Conservation (phyloP, 2,888 invertebrate species). For the Reticulitermes lucifugus region DNA sequence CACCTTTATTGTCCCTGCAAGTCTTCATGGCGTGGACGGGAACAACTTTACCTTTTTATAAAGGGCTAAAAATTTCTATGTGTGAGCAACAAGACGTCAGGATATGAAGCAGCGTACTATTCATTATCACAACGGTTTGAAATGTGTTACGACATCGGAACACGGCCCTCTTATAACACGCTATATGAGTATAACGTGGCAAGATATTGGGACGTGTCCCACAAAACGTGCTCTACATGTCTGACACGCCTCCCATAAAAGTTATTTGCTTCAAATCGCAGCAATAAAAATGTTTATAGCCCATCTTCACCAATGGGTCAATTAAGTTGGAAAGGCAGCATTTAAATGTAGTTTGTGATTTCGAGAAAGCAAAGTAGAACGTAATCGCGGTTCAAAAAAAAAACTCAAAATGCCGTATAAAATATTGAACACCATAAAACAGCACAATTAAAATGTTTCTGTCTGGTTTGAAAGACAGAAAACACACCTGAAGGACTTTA, state of each 20-base stretch:
- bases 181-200: too few relatives aligned
- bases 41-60: too few relatives aligned
- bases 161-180: too few relatives aligned
- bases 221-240: not conserved
- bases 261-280: conserved; percentile 30
- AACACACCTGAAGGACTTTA: conserved; percentile 6
- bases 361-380: conserved; percentile 28
- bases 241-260: conserved; percentile 22
- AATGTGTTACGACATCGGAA: too few relatives aligned
- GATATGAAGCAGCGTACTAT: too few relatives aligned
- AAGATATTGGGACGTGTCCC: not conserved
- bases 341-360: conserved; percentile 46
- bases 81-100: too few relatives aligned
- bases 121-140: too few relatives aligned
- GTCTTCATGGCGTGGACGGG: too few relatives aligned
- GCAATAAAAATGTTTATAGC: conserved; percentile 27
- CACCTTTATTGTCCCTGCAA: too few relatives aligned
- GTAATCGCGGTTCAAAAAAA: not conserved
- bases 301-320: conserved; percentile 13
- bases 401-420: not conserved
- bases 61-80: too few relatives aligned
- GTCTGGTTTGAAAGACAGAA: conserved; percentile 5
- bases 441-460: conserved; percentile 10
- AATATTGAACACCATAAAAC: conserved; percentile 18
- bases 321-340: conserved; percentile 41